Evolutionary conservation across 2,888 invertebrate genomes (phyloP).

Genomic region (Drosophila prolongata): DNA sequence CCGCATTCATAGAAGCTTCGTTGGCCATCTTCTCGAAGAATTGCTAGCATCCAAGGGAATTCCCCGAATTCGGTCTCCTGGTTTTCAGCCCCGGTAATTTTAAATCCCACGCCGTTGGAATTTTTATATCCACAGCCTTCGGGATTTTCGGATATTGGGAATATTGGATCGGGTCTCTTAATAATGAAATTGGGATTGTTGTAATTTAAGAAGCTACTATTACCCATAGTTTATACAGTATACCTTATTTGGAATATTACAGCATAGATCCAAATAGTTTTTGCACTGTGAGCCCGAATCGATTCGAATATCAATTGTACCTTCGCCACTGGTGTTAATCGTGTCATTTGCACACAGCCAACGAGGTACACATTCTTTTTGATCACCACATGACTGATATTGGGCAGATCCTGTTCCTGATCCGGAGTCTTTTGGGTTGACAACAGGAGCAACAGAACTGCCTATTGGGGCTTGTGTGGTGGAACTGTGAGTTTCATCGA

Average conservation of each 20-base stretch:
- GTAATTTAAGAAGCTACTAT: not conserved
- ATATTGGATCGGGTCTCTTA: constrained; percentile 38
- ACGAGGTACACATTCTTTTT: constrained; percentile 91
- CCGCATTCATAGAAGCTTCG: constrained; percentile 85
- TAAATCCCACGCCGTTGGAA: constrained; percentile 89
- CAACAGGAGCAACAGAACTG: not conserved
- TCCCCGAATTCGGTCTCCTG: constrained; percentile 87
- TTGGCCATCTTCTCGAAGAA: constrained; percentile 75
- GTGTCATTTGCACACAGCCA: constrained; percentile 90
- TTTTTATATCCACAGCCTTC: constrained; percentile 90
- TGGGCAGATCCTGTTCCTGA: constrained; percentile 6
- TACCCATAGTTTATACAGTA: not conserved
- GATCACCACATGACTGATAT: constrained; percentile 76
- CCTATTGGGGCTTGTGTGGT: constrained; percentile 12
- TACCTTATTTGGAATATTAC: constrained; percentile 76
- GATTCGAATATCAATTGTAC: constrained; percentile 91
- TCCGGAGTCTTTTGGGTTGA: constrained; percentile 17
- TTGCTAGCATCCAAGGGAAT: constrained; percentile 86
- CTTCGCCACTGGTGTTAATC: constrained; percentile 89
- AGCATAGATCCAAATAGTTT: constrained; percentile 79
- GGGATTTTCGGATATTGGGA: constrained; percentile 46
- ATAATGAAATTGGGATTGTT: not conserved
- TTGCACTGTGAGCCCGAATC: constrained; percentile 68
- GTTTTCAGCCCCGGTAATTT: constrained; percentile 88
- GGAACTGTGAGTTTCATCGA: constrained; percentile 24